Evolutionary conservation across 2,797 vertebrate genomes (phyloP).

Genomic region (Hybognathus amarus): DNA sequence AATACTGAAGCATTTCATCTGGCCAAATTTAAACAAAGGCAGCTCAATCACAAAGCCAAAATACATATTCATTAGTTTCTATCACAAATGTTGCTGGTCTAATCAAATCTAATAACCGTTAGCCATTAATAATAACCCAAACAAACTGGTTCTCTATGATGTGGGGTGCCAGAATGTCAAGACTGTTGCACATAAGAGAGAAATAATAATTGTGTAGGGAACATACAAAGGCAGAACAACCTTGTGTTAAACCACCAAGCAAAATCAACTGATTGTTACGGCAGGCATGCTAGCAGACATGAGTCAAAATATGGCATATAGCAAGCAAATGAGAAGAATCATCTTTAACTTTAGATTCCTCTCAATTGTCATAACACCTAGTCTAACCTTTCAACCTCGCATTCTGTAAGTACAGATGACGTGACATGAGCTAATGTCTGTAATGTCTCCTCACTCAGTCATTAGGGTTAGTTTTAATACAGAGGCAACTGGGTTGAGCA

Average conservation of each 20-base stretch:
- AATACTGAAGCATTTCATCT: slow-evolving; percentile 57
- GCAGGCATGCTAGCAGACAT: neutral
- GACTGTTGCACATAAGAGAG: neutral
- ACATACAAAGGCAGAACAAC: neutral
- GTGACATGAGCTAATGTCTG: neutral
- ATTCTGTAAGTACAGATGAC: neutral
- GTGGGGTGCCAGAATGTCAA: neutral
- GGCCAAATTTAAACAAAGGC: slow-evolving; percentile 53
- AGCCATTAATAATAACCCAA: neutral
- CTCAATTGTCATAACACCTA: neutral
- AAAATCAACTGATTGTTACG: neutral
- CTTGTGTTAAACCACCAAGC: neutral
- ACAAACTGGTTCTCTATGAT: neutral
- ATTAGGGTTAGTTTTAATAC: neutral
- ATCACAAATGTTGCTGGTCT: neutral
- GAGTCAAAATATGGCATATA: neutral
- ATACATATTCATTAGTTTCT: neutral
- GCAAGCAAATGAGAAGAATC: neutral
- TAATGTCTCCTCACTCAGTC: slow-evolving; percentile 7
- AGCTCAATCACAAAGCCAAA: slow-evolving; percentile 43
- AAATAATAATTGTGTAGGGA: neutral
- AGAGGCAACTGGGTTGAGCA: slow-evolving; percentile 16
- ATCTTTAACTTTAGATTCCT: neutral
- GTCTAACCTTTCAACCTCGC: neutral
- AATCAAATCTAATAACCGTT: neutral